Evolutionary conservation across 2,888 invertebrate genomes (phyloP).

Genomic region (Diachrysia chrysitis): DNA sequence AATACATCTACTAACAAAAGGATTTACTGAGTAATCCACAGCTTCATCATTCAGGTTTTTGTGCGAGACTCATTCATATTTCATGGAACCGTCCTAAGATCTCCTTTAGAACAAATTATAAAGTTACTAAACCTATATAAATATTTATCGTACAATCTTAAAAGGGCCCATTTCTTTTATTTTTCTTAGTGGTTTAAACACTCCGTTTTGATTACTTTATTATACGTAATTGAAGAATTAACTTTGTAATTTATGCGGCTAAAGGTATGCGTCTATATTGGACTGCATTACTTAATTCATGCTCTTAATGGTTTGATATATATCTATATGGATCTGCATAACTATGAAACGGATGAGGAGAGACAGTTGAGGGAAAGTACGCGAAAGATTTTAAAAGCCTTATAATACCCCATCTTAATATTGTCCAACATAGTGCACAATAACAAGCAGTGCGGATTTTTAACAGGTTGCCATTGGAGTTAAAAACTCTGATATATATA

Average conservation of each 20-base stretch:
- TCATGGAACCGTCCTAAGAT: slow-evolving; percentile 38
- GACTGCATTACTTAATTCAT: slow-evolving; percentile 43
- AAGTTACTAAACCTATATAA: slow-evolving; percentile 29
- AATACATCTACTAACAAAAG: slow-evolving; percentile 20
- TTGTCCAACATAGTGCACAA: too few relatives aligned
- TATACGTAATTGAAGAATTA: slow-evolving; percentile 36
- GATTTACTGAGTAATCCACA: slow-evolving; percentile 14
- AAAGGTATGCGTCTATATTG: slow-evolving; percentile 27
- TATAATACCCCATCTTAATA: too few relatives aligned
- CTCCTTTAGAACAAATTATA: slow-evolving; percentile 26
- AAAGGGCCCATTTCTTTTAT: neutral
- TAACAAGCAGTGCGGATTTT: too few relatives aligned
- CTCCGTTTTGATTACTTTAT: slow-evolving; percentile 18
- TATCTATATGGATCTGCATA: too few relatives aligned
- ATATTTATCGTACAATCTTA: slow-evolving; percentile 33
- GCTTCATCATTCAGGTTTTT: slow-evolving; percentile 16
- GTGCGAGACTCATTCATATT: slow-evolving; percentile 48
- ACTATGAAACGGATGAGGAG: too few relatives aligned
- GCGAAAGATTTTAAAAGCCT: too few relatives aligned
- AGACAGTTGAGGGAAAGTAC: too few relatives aligned
- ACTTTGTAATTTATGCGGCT: slow-evolving; percentile 18
- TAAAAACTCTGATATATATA: too few relatives aligned
- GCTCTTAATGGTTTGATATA: slow-evolving; percentile 40
- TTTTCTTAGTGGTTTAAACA: neutral
- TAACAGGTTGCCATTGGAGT: too few relatives aligned